Evolutionary conservation across 2,797 vertebrate genomes (phyloP).

Genomic region (Coilia nasus): DNA sequence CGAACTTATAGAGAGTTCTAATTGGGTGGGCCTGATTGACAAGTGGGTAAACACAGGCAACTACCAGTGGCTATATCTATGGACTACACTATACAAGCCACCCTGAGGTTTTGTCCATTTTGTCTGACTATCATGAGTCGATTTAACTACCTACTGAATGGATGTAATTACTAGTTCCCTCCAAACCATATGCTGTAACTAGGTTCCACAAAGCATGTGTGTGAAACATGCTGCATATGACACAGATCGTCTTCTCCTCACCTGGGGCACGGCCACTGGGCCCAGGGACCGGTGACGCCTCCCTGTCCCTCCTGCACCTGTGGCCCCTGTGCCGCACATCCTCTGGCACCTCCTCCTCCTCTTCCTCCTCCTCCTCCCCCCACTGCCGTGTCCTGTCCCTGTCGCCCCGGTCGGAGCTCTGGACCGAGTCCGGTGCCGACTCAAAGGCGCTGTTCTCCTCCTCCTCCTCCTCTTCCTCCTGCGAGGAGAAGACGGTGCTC

Average conservation of each 20-base stretch:
- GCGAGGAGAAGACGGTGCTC: conserved; percentile 96
- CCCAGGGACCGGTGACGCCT: conserved; percentile 80
- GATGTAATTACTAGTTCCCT: not conserved
- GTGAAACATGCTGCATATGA: not conserved
- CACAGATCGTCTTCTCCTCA: conserved; percentile 67
- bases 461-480: conserved; percentile 86
- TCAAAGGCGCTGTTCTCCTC: conserved; percentile 95
- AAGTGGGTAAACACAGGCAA: no score
- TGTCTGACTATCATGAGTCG: not conserved
- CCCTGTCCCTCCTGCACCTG: conserved; percentile 68
- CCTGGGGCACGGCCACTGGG: conserved; percentile 84
- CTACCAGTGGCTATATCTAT: no score
- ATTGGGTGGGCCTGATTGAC: no score
- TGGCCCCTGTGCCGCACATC: conserved; percentile 70
- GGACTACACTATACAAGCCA: not conserved
- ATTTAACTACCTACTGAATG: not conserved
- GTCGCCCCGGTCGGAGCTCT: conserved; percentile 74
- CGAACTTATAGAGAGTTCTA: no score
- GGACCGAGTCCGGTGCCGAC: conserved; percentile 79
- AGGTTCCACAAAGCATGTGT: not conserved
- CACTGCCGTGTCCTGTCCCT: conserved; percentile 70
- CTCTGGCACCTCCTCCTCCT: conserved; percentile 59
- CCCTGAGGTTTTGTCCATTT: not conserved
- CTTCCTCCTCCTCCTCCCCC: conserved; percentile 66
- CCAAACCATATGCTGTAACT: not conserved